phyloP scores from a whole-genome alignment of 2,888 invertebrate genomes.

The Leptogaster cylindrica region DNA sequence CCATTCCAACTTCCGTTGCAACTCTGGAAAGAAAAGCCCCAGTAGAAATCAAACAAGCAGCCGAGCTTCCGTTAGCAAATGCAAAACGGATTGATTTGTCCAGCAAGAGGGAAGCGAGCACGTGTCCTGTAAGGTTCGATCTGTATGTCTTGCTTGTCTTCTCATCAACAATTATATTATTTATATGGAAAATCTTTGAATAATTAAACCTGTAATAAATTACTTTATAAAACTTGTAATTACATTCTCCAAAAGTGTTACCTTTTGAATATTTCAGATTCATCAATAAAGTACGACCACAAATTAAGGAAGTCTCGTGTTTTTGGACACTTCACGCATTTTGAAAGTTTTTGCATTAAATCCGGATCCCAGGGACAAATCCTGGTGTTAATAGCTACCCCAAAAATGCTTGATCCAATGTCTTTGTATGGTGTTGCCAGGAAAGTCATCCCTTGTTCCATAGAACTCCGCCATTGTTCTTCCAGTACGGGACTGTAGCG shows the following conservation, averaged over 20 bases:
- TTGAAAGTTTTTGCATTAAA: not conserved
- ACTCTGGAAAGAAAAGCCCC: not conserved
- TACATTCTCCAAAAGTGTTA: not conserved
- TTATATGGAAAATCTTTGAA: conserved; percentile 1
- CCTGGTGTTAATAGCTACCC: conserved; percentile 15
- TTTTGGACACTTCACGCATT: conserved; percentile 16
- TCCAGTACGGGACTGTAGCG: conserved; percentile 14
- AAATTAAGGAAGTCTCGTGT: conserved; percentile 13
- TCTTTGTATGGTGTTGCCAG: conserved; percentile 7
- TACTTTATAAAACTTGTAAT: not conserved
- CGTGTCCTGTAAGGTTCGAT: not conserved
- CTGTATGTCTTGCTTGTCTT: not conserved
- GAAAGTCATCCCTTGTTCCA: conserved; percentile 16
- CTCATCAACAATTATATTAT: conserved; percentile 7
- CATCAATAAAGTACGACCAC: conserved; percentile 14
- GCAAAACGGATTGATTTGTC: conserved; percentile 24
- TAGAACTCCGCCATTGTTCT: conserved; percentile 4
- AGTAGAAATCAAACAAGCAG: conserved; percentile 14
- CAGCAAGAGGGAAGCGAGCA: not conserved
- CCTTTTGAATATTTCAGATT: conserved; percentile 14
- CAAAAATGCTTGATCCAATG: not conserved
- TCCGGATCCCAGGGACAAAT: conserved; percentile 14
- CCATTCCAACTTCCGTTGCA: conserved; percentile 6
- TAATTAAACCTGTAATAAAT: not conserved
- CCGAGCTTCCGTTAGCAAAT: not conserved